Conservation (phyloP, 2,797 vertebrate species). For the Anas acuta region DNA sequence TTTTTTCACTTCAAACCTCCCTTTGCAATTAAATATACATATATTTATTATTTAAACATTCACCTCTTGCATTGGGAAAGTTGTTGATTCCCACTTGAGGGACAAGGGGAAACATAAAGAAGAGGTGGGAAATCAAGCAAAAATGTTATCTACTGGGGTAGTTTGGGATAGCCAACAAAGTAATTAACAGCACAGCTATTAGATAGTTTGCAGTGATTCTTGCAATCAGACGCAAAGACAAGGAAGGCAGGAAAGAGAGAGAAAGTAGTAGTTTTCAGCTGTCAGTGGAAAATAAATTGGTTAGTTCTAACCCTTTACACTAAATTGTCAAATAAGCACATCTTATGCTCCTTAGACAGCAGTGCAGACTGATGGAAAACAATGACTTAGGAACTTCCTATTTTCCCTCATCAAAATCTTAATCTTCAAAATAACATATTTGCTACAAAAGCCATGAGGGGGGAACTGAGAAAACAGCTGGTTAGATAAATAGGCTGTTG, state of each 20-base stretch:
- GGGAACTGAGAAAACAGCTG: constrained; percentile 8
- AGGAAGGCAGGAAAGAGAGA: not conserved
- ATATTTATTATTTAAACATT: not conserved
- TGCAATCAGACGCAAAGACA: not conserved
- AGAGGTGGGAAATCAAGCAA: not conserved
- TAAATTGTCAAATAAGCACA: not conserved
- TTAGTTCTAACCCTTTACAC: not conserved
- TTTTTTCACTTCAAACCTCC: not conserved
- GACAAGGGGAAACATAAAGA: not conserved
- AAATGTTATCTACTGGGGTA: not conserved
- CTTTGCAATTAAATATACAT: not conserved
- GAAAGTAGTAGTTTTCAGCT: not conserved
- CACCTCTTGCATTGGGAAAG: not conserved
- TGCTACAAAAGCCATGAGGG: not conserved
- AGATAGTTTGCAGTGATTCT: not conserved
- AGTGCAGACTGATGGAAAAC: not conserved
- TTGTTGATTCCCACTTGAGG: not conserved
- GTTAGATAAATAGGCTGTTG: not conserved
- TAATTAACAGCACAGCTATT: constrained; percentile 22
- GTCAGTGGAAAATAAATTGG: constrained; percentile 30
- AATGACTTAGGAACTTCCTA: not conserved
- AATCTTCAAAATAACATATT: not conserved
- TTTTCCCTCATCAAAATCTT: not conserved
- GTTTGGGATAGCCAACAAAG: not conserved
- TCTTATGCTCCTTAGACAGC: not conserved